These are phyloP conservation scores for Atherix ibis DNA, from an alignment of 2,888 invertebrate genomes.

Conservation along the genomic window DNA sequence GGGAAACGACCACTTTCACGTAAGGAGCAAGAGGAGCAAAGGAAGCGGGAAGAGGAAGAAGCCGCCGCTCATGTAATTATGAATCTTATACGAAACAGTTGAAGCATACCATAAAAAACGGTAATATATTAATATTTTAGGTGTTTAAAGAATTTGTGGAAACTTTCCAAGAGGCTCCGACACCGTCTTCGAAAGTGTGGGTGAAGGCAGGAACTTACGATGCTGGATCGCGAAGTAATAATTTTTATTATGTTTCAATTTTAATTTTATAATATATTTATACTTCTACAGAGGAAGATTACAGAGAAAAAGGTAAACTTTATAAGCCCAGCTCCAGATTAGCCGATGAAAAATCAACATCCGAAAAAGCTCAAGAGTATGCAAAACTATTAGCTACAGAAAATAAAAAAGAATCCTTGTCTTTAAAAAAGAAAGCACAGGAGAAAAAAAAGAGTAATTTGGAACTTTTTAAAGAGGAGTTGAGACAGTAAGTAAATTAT, in stretches of 20 bases:
- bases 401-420: slow-evolving; percentile 42
- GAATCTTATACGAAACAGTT: too few relatives aligned
- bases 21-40: slow-evolving; percentile 67
- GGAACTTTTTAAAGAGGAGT: slow-evolving; percentile 95
- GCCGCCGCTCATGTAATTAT: slow-evolving; percentile 81
- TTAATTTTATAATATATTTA: slow-evolving; percentile 1
- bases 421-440: slow-evolving; percentile 53
- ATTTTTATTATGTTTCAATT: slow-evolving; percentile 4
- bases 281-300: slow-evolving; percentile 60
- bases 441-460: slow-evolving; percentile 93
- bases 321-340: slow-evolving; percentile 82
- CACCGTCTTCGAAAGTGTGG: slow-evolving; percentile 79
- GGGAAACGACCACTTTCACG: slow-evolving; percentile 58
- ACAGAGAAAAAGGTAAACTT: slow-evolving; percentile 73
- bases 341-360: slow-evolving; percentile 42
- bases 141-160: slow-evolving; percentile 96
- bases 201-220: slow-evolving; percentile 96
- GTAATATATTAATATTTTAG: slow-evolving; percentile 28
- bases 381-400: slow-evolving; percentile 45
- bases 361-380: slow-evolving; percentile 54
- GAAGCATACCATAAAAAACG: neutral
- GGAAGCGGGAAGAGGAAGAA: slow-evolving; percentile 76
- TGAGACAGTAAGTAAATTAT: slow-evolving; percentile 58
- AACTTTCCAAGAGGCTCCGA: slow-evolving; percentile 81
- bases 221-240: slow-evolving; percentile 72